Percentiles rank a stretch among this genome's conserved stretches.
Conservation (phyloP, 2,888 invertebrate species). For the Branchipolynoe longqiensis region DNA sequence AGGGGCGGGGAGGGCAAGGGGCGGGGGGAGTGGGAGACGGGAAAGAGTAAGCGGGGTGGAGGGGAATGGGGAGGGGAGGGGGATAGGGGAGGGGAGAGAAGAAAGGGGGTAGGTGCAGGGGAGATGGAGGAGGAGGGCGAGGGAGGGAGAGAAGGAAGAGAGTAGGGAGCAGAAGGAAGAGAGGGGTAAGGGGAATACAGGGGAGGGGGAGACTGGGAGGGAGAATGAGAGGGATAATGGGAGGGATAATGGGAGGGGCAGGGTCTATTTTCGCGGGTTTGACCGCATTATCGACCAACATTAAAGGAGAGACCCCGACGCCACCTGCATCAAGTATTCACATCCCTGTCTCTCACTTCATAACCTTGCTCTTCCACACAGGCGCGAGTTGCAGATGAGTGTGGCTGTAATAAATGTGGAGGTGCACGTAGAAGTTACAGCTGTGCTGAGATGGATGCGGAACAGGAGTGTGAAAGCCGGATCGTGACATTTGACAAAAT, state of each 20-base stretch:
- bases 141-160: not conserved
- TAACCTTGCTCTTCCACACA: not conserved
- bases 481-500: too few relatives aligned
- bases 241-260: too few relatives aligned
- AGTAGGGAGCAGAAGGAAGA: conserved; percentile 1
- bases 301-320: conserved; percentile 42
- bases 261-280: too few relatives aligned
- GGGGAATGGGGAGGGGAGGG: not conserved
- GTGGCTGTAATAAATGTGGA: not conserved
- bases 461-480: too few relatives aligned
- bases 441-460: too few relatives aligned
- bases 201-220: too few relatives aligned
- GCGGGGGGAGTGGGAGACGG: too few relatives aligned
- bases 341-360: not conserved
- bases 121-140: not conserved
- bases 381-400: not conserved
- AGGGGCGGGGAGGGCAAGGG: not conserved
- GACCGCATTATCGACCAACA: conserved; percentile 24
- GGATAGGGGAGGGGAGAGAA: not conserved
- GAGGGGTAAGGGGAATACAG: too few relatives aligned
- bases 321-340: too few relatives aligned
- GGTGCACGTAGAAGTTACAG: too few relatives aligned
- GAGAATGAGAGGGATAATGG: too few relatives aligned
- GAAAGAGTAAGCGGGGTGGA: not conserved
- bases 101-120: too few relatives aligned